These are phyloP conservation scores for Tyrannus savana DNA, from an alignment of 2,113 vertebrate genomes.

Conservation along the genomic window DNA sequence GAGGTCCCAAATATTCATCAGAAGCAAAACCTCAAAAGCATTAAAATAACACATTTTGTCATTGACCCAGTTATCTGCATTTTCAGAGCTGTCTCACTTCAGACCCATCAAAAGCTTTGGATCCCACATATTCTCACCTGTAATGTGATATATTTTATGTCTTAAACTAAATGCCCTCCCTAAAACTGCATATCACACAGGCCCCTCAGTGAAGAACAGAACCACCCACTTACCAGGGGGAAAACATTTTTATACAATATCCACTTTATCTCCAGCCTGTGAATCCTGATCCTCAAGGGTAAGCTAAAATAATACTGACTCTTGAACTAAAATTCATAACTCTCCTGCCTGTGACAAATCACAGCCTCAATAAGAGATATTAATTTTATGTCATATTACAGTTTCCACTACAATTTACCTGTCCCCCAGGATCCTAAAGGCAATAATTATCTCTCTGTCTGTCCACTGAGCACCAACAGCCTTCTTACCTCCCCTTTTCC, in stretches of 20 bases:
- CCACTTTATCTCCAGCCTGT: conserved; percentile 13
- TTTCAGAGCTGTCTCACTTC: conserved; percentile 28
- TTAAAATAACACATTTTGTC: conserved; percentile 10
- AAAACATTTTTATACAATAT: conserved; percentile 17
- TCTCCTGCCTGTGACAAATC: conserved; percentile 53
- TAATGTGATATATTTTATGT: conserved; percentile 41
- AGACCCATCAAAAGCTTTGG: conserved; percentile 6
- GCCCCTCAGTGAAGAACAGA: background rate
- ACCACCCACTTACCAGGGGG: background rate
- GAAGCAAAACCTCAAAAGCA: background rate
- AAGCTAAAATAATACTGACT: conserved; percentile 28
- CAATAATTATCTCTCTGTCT: background rate
- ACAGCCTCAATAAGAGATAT: background rate
- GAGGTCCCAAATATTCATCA: background rate
- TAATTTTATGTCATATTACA: conserved; percentile 15
- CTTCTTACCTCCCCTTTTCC: background rate
- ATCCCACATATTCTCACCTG: conserved; percentile 52
- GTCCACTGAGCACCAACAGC: background rate
- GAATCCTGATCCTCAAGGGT: conserved; percentile 41
- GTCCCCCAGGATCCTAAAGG: conserved; percentile 13
- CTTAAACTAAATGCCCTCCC: background rate
- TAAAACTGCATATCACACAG: background rate
- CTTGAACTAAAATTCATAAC: conserved; percentile 56
- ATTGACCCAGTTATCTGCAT: background rate
- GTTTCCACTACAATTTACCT: conserved; percentile 22